Evolutionary conservation across 2,888 invertebrate genomes (phyloP), one percentile per base, ranked within the genome.

Genomic region (Eupithecia inturbata): DNA sequence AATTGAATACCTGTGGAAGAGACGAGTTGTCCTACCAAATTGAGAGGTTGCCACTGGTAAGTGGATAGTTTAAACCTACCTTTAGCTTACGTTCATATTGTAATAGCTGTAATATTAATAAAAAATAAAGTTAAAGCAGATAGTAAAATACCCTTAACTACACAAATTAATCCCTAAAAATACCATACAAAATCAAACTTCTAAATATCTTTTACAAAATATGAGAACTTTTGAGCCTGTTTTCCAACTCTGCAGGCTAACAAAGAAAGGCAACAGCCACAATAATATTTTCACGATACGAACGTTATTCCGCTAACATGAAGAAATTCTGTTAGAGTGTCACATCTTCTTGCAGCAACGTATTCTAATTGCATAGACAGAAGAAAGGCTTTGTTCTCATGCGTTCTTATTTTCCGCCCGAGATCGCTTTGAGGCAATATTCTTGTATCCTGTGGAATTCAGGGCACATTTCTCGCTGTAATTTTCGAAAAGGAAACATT

Each of bases 341-440:
- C 19, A 36, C 28, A 36, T 68, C 10, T 36, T 70, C 49, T 26
- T 31, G 19, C 45, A 60, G 67, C 4, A 72, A 57, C 41, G 28
- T 62, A 67, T 67, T 70, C 16, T 72, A 70, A 75, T 75, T 75
- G 70, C 69, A 53, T 70, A 45, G 70, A 41, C 16, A 71, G 62
- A 53, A 60, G 63, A 64, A 69, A 41, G 72, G 36, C 72, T 75
- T 75, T 75, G 70, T 75, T 31, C 63, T 63, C 53, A 67, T 63
- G 31, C 33, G 67, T 67, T 63, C 53, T 67, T 66, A 67, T 63
- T 63, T 53, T 57, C 71, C 69, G 16, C 39, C 64, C 39, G 22
- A 69, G 75, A 62, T 63, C 28, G 71, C 68, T 71, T 78, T 74
- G 74, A 69, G 66, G 70, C 53, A 71, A 68, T 53, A 45, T 71